Conservation (phyloP, 2,113 vertebrate genomes). For the Ariopsis seemanni region DNA sequence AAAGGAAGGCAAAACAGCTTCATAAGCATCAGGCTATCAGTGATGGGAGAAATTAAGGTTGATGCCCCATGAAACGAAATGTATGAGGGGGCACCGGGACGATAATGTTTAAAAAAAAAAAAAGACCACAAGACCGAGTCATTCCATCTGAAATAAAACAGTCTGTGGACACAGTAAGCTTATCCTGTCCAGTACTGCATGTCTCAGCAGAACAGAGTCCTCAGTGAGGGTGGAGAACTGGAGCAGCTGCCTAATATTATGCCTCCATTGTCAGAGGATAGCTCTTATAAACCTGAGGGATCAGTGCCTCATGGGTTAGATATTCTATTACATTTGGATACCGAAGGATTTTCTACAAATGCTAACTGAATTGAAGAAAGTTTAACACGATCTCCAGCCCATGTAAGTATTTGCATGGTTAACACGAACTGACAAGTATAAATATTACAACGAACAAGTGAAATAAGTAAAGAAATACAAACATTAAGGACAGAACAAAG, state of each 20-base stretch:
- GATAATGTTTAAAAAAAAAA: slow-evolving; percentile 57
- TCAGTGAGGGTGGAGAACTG: slow-evolving; percentile 13
- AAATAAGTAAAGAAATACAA: neutral
- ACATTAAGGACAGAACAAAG: too few relatives aligned
- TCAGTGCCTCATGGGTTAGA: neutral
- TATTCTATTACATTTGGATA: neutral
- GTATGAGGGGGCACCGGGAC: slow-evolving; percentile 53
- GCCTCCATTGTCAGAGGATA: slow-evolving; percentile 12
- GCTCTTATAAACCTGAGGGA: slow-evolving; percentile 10
- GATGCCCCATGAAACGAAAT: slow-evolving; percentile 68
- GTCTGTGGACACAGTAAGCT: slow-evolving; percentile 55
- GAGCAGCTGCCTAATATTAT: slow-evolving; percentile 50
- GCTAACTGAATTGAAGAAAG: neutral
- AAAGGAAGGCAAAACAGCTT: slow-evolving; percentile 46
- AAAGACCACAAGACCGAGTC: slow-evolving; percentile 59
- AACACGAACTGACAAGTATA: neutral
- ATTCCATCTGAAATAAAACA: slow-evolving; percentile 66
- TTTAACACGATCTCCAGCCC: neutral
- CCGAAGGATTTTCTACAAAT: neutral
- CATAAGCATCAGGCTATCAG: slow-evolving; percentile 60
- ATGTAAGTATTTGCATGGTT: neutral
- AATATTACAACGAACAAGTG: neutral
- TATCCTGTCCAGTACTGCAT: slow-evolving; percentile 46
- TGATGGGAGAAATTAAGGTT: slow-evolving; percentile 61
- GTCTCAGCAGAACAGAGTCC: slow-evolving; percentile 42